These are phyloP conservation scores for Lucifuga dentata DNA, from an alignment of 2,113 vertebrate genomes.

Conservation along the genomic window DNA sequence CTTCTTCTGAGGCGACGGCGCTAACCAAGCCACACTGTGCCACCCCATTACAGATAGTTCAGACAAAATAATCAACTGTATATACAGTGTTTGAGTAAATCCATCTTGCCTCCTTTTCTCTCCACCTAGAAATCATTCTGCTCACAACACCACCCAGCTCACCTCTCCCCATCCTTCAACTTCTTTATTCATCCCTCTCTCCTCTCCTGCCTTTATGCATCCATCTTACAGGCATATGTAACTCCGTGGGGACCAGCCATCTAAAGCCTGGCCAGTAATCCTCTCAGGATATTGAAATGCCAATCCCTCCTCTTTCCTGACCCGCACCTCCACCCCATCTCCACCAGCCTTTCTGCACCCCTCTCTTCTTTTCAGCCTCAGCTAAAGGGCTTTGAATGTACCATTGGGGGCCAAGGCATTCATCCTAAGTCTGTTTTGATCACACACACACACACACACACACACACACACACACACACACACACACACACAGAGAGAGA, in stretches of 20 bases:
- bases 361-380: slow-evolving; percentile 49
- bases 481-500: too few relatives aligned
- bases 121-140: slow-evolving; percentile 34
- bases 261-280: slow-evolving; percentile 74
- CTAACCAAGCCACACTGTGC: too few relatives aligned
- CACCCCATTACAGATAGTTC: not conserved
- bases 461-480: slow-evolving; percentile 19
- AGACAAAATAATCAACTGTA: slow-evolving; percentile 5
- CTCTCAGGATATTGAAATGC: slow-evolving; percentile 84
- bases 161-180: slow-evolving; percentile 39
- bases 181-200: slow-evolving; percentile 47
- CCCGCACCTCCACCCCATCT: slow-evolving; percentile 56
- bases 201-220: slow-evolving; percentile 51
- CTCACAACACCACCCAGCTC: slow-evolving; percentile 44
- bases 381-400: slow-evolving; percentile 70
- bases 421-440: slow-evolving; percentile 36
- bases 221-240: slow-evolving; percentile 58
- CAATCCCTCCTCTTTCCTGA: slow-evolving; percentile 73
- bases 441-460: slow-evolving; percentile 10
- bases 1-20: too few relatives aligned
- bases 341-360: slow-evolving; percentile 40
- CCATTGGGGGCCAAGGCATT: slow-evolving; percentile 55
- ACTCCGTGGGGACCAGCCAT: slow-evolving; percentile 70
- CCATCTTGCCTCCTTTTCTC: slow-evolving; percentile 2
- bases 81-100: slow-evolving; percentile 18